Evolutionary conservation across 2,888 invertebrate species (phyloP).

Genomic region (Caenorhabditis japonica): DNA sequence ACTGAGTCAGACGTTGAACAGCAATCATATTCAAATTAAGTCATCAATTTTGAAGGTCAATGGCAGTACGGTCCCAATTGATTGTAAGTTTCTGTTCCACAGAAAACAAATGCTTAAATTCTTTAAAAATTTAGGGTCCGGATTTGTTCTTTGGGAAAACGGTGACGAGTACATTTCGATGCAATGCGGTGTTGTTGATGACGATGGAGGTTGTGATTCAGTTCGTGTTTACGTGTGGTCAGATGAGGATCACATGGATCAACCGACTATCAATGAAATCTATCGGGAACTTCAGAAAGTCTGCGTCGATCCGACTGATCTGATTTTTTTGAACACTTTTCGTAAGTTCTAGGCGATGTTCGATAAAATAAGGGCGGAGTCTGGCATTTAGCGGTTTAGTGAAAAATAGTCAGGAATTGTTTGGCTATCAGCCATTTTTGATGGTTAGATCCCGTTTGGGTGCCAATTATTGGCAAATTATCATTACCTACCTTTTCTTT

Average conservation of each 20-base stretch:
- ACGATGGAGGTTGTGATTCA: conserved; percentile 66
- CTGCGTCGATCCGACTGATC: conserved; percentile 68
- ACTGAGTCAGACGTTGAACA: conserved; percentile 45
- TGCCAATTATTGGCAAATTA: too few relatives aligned
- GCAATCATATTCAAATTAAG: conserved; percentile 35
- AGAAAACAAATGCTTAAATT: too few relatives aligned
- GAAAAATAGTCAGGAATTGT: too few relatives aligned
- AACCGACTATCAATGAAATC: conserved; percentile 67
- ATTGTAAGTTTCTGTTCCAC: conserved; percentile 38
- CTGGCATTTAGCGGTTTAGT: too few relatives aligned
- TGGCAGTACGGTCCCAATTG: conserved; percentile 43
- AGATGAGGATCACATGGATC: conserved; percentile 71
- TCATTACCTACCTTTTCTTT: too few relatives aligned
- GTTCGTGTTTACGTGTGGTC: conserved; percentile 69
- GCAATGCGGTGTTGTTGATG: conserved; percentile 60
- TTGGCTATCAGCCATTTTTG: too few relatives aligned
- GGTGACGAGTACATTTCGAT: conserved; percentile 68
- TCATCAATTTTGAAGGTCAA: conserved; percentile 55
- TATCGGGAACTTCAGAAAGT: conserved; percentile 62
- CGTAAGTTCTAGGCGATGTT: conserved; percentile 35
- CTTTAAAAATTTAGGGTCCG: conserved; percentile 51
- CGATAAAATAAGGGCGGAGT: too few relatives aligned
- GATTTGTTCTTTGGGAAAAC: conserved; percentile 66
- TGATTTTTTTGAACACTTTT: conserved; percentile 69
- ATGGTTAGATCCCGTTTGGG: too few relatives aligned